Evolutionary conservation across 1,140 invertebrate species (phyloP).

Genomic region (Drosophila ananassae): DNA sequence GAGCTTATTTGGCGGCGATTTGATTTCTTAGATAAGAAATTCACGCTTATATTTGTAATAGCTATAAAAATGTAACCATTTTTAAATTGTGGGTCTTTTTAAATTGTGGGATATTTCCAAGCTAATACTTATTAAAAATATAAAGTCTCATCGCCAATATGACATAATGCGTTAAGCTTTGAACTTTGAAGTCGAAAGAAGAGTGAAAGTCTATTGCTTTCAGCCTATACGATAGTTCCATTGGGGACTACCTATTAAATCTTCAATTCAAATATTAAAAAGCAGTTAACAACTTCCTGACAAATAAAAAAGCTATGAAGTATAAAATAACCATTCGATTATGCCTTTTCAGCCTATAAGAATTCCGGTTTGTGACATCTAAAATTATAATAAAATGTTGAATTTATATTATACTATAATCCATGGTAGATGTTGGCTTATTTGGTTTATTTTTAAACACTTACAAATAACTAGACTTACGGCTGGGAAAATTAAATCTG

Average conservation of each 20-base stretch:
- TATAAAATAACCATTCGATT: background rate
- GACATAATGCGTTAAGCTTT: slow-evolving; percentile 18
- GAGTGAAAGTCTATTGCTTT: slow-evolving; percentile 1
- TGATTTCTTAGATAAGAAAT: slow-evolving; percentile 16
- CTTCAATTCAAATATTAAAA: background rate
- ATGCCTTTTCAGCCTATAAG: background rate
- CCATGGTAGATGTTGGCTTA: background rate
- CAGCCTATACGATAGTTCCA: background rate
- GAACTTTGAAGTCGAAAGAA: background rate
- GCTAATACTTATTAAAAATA: slow-evolving; percentile 5
- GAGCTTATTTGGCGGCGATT: slow-evolving; percentile 6
- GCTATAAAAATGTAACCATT: too few relatives aligned
- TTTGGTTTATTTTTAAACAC: background rate
- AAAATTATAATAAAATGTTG: background rate
- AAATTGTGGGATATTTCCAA: background rate
- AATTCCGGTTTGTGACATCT: background rate
- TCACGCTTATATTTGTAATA: too few relatives aligned
- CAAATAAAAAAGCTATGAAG: background rate
- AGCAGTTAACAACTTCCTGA: background rate
- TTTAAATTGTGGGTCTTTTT: too few relatives aligned
- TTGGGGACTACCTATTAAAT: background rate
- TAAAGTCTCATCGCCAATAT: slow-evolving; percentile 6
- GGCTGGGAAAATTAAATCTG: slow-evolving; percentile 30
- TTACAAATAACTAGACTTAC: slow-evolving; percentile 41
- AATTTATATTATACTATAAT: background rate